Percentiles rank a stretch among this genome's conserved stretches.
phyloP scores from a whole-genome alignment of 2,113 vertebrate species.

The Aleadryas rufinucha region DNA sequence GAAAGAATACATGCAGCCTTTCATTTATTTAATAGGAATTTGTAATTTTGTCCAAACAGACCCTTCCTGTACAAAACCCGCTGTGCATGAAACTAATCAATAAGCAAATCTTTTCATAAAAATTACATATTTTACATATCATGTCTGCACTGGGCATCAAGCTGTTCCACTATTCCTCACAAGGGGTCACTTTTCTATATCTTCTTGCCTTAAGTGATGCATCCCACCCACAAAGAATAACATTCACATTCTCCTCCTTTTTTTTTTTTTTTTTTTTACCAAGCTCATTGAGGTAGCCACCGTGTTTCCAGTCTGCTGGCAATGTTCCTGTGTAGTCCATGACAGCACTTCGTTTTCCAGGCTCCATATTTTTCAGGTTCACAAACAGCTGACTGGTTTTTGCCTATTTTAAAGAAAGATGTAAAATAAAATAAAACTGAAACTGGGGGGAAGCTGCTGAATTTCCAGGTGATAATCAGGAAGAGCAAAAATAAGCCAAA shows the following conservation, averaged over 20 bases:
- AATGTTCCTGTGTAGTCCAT: slow-evolving; percentile 83
- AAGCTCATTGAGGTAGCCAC: slow-evolving; percentile 86
- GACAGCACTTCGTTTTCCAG: slow-evolving; percentile 73
- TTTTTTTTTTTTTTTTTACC: slow-evolving; percentile 67
- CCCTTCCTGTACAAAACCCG: background rate
- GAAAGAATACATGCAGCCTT: background rate
- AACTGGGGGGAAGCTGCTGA: background rate
- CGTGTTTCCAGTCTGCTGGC: slow-evolving; percentile 93
- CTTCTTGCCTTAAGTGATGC: background rate
- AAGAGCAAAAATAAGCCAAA: background rate
- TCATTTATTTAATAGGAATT: background rate
- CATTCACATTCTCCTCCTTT: background rate
- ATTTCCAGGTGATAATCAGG: background rate
- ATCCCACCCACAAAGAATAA: background rate
- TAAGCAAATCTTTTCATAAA: background rate
- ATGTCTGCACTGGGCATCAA: background rate
- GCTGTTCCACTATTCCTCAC: background rate
- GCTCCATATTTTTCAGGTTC: slow-evolving; percentile 83
- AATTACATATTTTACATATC: background rate
- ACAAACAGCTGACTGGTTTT: slow-evolving; percentile 87
- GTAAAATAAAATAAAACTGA: background rate
- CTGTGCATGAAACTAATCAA: background rate
- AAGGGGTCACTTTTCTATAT: background rate
- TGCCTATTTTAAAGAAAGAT: slow-evolving; percentile 63
- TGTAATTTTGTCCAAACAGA: background rate